Base-by-base conservation (phyloP, 2,797 vertebrate species). In the Cyclopterus lumpus region DNA sequence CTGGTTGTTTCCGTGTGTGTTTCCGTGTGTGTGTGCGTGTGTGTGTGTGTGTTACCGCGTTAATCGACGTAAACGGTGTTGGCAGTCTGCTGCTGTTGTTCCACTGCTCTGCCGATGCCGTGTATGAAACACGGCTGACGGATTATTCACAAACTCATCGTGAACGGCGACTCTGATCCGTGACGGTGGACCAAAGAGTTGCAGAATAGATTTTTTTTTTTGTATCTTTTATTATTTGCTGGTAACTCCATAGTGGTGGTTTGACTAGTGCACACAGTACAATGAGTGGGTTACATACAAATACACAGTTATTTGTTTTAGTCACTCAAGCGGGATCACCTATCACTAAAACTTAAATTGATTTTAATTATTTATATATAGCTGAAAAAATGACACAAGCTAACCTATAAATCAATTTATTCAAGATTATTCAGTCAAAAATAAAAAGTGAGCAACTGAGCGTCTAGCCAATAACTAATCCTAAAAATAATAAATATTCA, bases 21-120 rank as follows among this genome's bases (percentile, higher is more conserved):
- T 28, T 34, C 64, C 22, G 3, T 51, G 20, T 18, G 9, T 66
- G 54, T 60, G 16, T 44, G 16, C 46, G 36, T 61, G 36, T 36
- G 9, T 16, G 3, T 55, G 54, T 59, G 54, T 77, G 22, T 54
- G 40, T 61, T 71, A 16, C 24, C 10, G 5, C 75, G 42, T 67
- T 61, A 16, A n/a, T 63, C 1, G 0, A 60, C 34, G 9, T 67
- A 57, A 80, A 54, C 53, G 6, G 44, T 40, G 80, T 73, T 75
- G 75, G 55, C 71, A 79, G 78, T 70, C 62, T 61, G 72, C 30
- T 69, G 64, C 51, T 59, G 64, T 49, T 64, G 22, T 18, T 62
- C 11, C 15, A 30, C 44, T 22, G 14, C 20, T 63, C 32, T 26
- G 28, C 24, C 55, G 64, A 51, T 38, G 67, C 67, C 30, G 59